Conservation (phyloP, 53 echinoderm and acorn worm genomes). For the Echinarachnius parma region DNA sequence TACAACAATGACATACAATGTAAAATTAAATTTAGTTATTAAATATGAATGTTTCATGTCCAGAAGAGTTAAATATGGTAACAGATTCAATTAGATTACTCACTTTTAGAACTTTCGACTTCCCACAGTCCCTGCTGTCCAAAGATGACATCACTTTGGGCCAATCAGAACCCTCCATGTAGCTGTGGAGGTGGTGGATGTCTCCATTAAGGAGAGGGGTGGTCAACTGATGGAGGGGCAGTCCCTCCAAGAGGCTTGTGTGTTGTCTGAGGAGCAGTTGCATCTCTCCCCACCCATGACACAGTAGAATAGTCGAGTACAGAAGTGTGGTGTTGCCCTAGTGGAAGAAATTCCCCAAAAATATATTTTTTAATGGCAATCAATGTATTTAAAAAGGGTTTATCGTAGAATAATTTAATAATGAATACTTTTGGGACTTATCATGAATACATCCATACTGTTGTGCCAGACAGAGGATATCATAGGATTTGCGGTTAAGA, state of each 20-base stretch:
- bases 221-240: conserved; percentile 3
- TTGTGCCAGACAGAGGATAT: too few species aligned
- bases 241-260: conserved; percentile 43
- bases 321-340: too few species aligned
- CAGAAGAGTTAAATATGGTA: not conserved
- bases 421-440: too few species aligned
- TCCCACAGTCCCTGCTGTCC: not conserved
- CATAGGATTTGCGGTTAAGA: too few species aligned
- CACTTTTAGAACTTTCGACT: conserved; percentile 24
- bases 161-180: conserved; percentile 36
- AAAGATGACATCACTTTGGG: conserved; percentile 8
- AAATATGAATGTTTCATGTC: not conserved
- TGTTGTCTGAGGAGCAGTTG: conserved; percentile 53
- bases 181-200: conserved; percentile 45
- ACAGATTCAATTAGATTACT: too few species aligned
- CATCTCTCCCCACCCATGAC: conserved; percentile 65
- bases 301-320: conserved; percentile 46
- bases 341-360: too few species aligned
- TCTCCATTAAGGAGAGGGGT: conserved; percentile 37
- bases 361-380: too few species aligned
- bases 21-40: not conserved
- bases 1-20: too few species aligned
- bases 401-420: too few species aligned
- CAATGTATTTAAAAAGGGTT: too few species aligned
- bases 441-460: too few species aligned